Base-by-base conservation (phyloP, 2,797 vertebrate genomes). In the Rhynchotus rufescens region DNA sequence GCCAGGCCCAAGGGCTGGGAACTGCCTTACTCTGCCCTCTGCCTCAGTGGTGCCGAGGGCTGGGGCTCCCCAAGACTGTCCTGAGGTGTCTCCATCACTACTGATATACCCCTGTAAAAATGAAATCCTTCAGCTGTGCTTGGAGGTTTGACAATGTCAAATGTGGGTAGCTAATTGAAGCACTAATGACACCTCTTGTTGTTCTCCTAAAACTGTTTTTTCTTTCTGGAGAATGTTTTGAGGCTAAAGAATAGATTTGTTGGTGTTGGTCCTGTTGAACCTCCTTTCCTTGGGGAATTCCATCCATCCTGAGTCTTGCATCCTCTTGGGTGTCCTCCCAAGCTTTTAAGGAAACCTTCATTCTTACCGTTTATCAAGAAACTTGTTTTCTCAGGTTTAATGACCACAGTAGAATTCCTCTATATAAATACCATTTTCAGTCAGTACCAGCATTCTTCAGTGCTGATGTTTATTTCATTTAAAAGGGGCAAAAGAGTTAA, bases 401-500 rank as follows among this genome's bases (percentile, higher is more conserved):
- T 30, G 65, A 44, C 75, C 68, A 76, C 80, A 69, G 42, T 44
- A 84, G 57, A 72, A 81, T 95, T 94, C 45, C 65, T 93, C 82
- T 47, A 25, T 62, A 47, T 65, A 86, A 89, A 88, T n/a, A 93
- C 77, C 64, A 26, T 88, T 97, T 95, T 95, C 77, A 93, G 93
- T 84, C 84, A 67, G 86, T 96, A 94, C 94, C 89, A 92, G 82
- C 68, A 17, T 96, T 96, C 75, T 96, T 96, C 85, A 65, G 84
- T 65, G 95, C 94, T 64, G 87, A 85, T 94, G 95, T 95, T 96
- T 95, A 86, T 94, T 97, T 96, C 94, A 90, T 95, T 83, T 90
- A 95, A 94, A 94, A 96, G 96, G 95, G 95, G 95, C 96, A 96
- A 76, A 88, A 95, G 97, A 97, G 97, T 97, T 97, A 98, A 98